Base-by-base conservation (phyloP, 2,113 vertebrate species). In the Dasyprocta punctata region DNA sequence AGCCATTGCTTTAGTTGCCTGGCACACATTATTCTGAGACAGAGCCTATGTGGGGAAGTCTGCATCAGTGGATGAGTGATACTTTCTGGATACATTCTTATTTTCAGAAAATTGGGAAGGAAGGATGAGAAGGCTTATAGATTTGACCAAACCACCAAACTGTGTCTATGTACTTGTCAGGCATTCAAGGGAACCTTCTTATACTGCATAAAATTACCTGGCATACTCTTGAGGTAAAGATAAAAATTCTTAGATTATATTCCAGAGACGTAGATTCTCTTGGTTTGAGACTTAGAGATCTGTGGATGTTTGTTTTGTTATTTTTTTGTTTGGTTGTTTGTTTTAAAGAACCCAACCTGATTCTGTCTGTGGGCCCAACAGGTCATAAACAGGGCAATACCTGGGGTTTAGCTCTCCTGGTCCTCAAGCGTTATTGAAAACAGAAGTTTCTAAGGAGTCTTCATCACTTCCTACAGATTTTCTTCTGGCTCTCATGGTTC, bases 21-120 rank as follows among this genome's bases (percentile, higher is more conserved):
- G 36, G 44, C 89, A 8, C 20, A 67, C 13, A 78, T 33, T 77
- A 1, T 95, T 38, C 69, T 41, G 81, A 96, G 67, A 65, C 28
- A 58, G 28, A 49, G 52, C 30, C 2, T 30, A 44, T 5, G 44
- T 38, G 16, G 6, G 38, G 28, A 38, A 9, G 58, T 97, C 1
- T 85, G 9, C 20, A 20, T 83, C 36, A 56, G 0, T 86, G 54
- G 58, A n/a, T 60, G 30, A 91, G 33, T 49, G 38, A 3, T 52
- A 36, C 24, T 90, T 94, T 82, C 88, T 94, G 77, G 49, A 24
- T 82, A 26, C 49, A 2, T 10, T 75, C 26, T 75, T 44, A 12
- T 88, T 90, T 97, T 95, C 36, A 89, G 83, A 89, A 95, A 91
- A 61, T 73, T 93, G 28, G 33, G 52, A 87, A 84, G 41, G 52